A percentile compares a stretch with the other conserved stretches of the same genome.
phyloP scores from a whole-genome alignment of 1,140 invertebrate genomes.

The Heliconius hermathena region DNA sequence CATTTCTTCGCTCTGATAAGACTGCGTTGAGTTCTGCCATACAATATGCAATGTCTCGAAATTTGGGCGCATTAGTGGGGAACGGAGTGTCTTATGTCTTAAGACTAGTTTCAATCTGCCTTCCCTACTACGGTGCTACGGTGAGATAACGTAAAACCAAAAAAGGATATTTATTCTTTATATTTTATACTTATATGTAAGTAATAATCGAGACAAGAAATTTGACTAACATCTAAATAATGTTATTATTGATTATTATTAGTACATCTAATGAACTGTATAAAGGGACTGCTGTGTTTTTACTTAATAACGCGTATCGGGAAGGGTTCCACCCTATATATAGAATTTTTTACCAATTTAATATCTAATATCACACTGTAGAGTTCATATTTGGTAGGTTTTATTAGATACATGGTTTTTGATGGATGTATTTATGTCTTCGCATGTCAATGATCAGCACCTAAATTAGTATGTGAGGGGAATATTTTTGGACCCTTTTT shows the following conservation, averaged over 20 bases:
- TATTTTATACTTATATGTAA: no score
- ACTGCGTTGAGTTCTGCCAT: no score
- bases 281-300: conserved; percentile 26
- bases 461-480: not conserved
- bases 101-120: no score
- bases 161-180: no score
- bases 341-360: not conserved
- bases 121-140: no score
- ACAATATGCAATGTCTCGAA: no score
- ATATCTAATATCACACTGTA: not conserved
- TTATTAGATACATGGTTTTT: not conserved
- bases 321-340: conserved; percentile 31
- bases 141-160: no score
- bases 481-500: no score
- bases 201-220: not conserved
- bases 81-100: no score
- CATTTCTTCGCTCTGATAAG: no score
- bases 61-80: no score
- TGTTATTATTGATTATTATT: conserved; percentile 16
- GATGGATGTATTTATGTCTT: not conserved
- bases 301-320: conserved; percentile 32
- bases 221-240: not conserved
- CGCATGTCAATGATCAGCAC: not conserved
- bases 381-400: not conserved
- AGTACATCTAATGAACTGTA: conserved; percentile 19